phyloP scores from a whole-genome alignment of 2,113 vertebrate species.

The Ailurus styani region DNA sequence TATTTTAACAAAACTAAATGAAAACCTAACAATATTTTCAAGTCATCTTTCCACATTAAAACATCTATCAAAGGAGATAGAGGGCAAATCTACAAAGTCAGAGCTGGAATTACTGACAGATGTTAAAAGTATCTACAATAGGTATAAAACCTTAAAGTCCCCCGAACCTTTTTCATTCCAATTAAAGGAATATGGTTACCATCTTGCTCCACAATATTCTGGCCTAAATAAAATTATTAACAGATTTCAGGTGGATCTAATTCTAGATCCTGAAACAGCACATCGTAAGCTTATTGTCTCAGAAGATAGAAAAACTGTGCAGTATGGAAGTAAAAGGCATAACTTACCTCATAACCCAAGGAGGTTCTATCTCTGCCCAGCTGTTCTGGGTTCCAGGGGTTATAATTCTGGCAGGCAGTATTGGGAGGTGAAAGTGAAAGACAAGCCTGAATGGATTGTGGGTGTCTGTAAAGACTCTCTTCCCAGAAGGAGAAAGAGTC shows the following conservation, averaged over 20 bases:
- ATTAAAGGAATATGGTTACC: neutral
- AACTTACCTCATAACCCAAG: neutral
- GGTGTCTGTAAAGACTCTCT: conserved; percentile 61
- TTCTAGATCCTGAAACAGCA: conserved; percentile 68
- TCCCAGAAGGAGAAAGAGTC: conserved; percentile 25
- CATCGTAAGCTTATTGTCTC: conserved; percentile 58
- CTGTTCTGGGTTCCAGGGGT: conserved; percentile 45
- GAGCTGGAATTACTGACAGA: neutral
- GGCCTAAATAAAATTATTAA: conserved; percentile 33
- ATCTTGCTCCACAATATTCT: conserved; percentile 42
- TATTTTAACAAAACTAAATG: neutral
- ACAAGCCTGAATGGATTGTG: conserved; percentile 62
- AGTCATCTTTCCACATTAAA: conserved; percentile 5
- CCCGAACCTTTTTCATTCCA: neutral
- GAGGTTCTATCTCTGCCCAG: conserved; percentile 48
- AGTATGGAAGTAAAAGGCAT: neutral
- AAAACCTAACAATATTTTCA: neutral
- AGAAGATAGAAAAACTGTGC: conserved; percentile 51
- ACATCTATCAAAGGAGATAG: neutral
- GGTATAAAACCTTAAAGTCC: neutral
- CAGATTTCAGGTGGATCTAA: conserved; percentile 32
- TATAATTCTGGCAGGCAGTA: conserved; percentile 50
- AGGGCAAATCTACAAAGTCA: neutral
- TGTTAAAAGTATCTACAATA: neutral
- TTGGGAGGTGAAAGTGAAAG: conserved; percentile 65